These are phyloP conservation scores for Girardia tigrina DNA, from an alignment of 2,888 invertebrate genomes.

Conservation along the genomic window DNA sequence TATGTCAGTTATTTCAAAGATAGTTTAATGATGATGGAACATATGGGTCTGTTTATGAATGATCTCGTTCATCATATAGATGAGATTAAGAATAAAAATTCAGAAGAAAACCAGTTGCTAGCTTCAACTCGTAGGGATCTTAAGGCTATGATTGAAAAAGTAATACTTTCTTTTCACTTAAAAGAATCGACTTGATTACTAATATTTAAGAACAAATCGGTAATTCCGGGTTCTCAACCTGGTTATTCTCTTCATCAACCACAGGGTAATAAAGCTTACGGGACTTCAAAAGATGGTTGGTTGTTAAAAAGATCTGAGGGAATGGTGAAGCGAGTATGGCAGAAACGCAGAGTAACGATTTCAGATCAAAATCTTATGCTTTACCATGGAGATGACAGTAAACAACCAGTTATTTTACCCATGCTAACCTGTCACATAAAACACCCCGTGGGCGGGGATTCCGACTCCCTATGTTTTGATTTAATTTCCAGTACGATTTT, in stretches of 20 bases:
- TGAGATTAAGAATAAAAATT: constrained; percentile 72
- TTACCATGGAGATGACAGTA: constrained; percentile 69
- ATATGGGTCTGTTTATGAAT: constrained; percentile 82
- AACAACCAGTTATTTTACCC: constrained; percentile 81
- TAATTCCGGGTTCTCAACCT: constrained; percentile 51
- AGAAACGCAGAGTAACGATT: constrained; percentile 59
- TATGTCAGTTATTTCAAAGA: constrained; percentile 69
- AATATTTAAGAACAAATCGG: not conserved
- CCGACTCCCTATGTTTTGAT: constrained; percentile 81
- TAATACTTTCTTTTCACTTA: too few species aligned
- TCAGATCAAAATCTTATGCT: constrained; percentile 47
- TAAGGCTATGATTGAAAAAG: constrained; percentile 54
- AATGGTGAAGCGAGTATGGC: constrained; percentile 48
- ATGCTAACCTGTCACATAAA: constrained; percentile 85
- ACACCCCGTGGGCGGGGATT: constrained; percentile 40
- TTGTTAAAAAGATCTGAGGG: constrained; percentile 85
- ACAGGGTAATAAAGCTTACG: constrained; percentile 86
- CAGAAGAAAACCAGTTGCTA: constrained; percentile 73
- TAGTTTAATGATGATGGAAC: constrained; percentile 85
- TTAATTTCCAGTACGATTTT: constrained; percentile 57
- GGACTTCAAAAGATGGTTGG: constrained; percentile 64
- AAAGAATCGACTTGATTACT: not conserved
- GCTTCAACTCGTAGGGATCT: constrained; percentile 69
- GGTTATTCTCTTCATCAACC: constrained; percentile 86
- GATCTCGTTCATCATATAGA: constrained; percentile 76